Conservation (phyloP, 2,797 vertebrate species). For the Girardinus metallicus region DNA sequence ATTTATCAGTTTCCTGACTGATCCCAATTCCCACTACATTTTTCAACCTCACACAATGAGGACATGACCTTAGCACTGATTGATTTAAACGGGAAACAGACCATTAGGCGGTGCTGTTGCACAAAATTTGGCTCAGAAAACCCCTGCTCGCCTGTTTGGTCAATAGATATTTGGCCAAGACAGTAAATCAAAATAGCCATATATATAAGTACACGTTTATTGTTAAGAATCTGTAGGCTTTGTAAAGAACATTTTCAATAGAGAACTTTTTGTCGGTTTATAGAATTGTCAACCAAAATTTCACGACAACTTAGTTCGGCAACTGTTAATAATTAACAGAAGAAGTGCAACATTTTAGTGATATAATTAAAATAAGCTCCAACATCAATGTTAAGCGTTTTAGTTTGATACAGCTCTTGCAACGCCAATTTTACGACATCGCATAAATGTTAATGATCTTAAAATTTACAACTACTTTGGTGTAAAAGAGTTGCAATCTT, state of each 20-base stretch:
- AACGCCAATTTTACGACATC: constrained; percentile 26
- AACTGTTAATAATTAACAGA: background rate
- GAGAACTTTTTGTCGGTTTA: background rate
- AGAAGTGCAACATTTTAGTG: constrained; percentile 1
- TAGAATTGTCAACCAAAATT: background rate
- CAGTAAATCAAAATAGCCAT: constrained; percentile 45
- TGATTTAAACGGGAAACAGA: background rate
- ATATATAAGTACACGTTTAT: constrained; percentile 28
- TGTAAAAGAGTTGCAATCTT: background rate
- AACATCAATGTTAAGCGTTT: background rate
- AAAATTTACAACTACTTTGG: constrained; percentile 1
- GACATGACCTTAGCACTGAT: constrained; percentile 5
- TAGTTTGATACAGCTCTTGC: background rate
- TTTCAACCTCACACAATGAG: constrained; percentile 5
- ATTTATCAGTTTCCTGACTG: background rate
- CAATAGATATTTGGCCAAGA: constrained; percentile 43
- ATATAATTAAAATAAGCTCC: background rate
- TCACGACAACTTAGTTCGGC: background rate
- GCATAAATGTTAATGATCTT: constrained; percentile 38
- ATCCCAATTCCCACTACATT: background rate
- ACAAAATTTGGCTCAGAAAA: constrained; percentile 11
- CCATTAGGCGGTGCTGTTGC: constrained; percentile 55
- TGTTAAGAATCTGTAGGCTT: background rate
- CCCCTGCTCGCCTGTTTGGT: constrained; percentile 23
- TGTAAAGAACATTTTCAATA: background rate